phyloP scores from a whole-genome alignment of 1,140 invertebrate genomes.

The Euglossa dilemma region DNA sequence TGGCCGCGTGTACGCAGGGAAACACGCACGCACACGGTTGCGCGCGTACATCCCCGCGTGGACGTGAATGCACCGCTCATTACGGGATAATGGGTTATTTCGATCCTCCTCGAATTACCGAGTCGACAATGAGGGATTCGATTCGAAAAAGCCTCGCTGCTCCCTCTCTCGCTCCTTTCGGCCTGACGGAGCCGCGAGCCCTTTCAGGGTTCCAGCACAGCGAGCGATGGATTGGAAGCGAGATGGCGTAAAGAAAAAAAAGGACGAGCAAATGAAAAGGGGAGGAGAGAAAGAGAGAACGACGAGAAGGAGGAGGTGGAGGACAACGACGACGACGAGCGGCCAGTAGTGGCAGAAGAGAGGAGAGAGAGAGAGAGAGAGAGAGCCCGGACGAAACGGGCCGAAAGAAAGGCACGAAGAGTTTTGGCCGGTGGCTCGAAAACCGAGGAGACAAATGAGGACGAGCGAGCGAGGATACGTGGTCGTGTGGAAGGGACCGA shows the following conservation, averaged over 20 bases:
- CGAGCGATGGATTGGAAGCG: conserved; percentile 52
- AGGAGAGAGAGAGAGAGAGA: conserved; percentile 2
- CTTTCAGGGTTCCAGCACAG: conserved; percentile 42
- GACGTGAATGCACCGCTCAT: conserved; percentile 74
- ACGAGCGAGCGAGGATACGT: conserved; percentile 47
- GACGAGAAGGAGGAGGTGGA: neutral
- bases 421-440: conserved; percentile 52
- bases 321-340: neutral
- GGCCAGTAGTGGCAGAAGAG: neutral
- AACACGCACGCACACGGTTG: conserved; percentile 8
- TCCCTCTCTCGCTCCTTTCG: conserved; percentile 10
- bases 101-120: conserved; percentile 79
- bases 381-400: conserved; percentile 4
- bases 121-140: conserved; percentile 78
- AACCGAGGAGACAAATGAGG: conserved; percentile 51
- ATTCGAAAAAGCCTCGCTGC: conserved; percentile 68
- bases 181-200: conserved; percentile 26
- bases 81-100: conserved; percentile 79
- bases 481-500: conserved; percentile 28
- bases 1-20: conserved; percentile 12
- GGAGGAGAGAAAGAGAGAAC: conserved; percentile 19
- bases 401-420: conserved; percentile 46
- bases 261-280: conserved; percentile 21
- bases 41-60: conserved; percentile 29
- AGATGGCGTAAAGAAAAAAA: conserved; percentile 54